Evolutionary conservation across 2,113 vertebrate genomes (phyloP), one percentile per base, ranked within the genome.

Genomic region (Nyctibius bracteatus): DNA sequence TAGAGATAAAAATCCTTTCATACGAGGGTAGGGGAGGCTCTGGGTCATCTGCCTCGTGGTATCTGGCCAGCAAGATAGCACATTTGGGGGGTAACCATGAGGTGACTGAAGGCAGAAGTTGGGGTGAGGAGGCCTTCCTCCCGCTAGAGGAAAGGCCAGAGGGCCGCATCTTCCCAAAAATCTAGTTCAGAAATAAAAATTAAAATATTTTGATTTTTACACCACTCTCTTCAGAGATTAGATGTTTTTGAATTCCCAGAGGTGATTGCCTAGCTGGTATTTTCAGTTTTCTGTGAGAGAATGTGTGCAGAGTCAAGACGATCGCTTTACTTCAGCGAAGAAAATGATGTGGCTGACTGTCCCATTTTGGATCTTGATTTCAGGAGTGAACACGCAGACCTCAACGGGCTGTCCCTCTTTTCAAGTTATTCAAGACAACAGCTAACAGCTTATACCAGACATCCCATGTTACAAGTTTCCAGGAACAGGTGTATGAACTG

Each of bases 1-100:
- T 13, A 22, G 13, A 35, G 23, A 23, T 3, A 30, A 59, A 82
- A 90, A 46, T 31, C 9, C 14, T 41, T 28, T 83, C 15, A 2
- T 17, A 14, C 0, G 0, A 6, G 3, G 1, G 4, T 7, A 28
- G 11, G 28, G 15, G 14, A 52, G 5, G 6, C n/a, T 4, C 9
- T 39, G 13, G 14, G 6, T 51, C 1, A 8, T 27, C 4, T n/a
- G 77, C 16, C 10, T 17, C 3, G 2, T 2, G 10, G 6, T 22
- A 13, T 65, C 8, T 55, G 10, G 17, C 2, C 5, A 14, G 17
- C 10, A 23, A 51, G 19, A 31, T 21, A 44, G 27, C 4, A 6
- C 0, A 0, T 59, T 70, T 33, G 3, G 4, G 19, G 43, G 5
- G 8, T 25, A 35, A 30, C 17, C 0, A 0, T 27, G 30, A 55